phyloP scores from a whole-genome alignment of 2,797 vertebrate genomes.

The Cichlasoma orientale region DNA sequence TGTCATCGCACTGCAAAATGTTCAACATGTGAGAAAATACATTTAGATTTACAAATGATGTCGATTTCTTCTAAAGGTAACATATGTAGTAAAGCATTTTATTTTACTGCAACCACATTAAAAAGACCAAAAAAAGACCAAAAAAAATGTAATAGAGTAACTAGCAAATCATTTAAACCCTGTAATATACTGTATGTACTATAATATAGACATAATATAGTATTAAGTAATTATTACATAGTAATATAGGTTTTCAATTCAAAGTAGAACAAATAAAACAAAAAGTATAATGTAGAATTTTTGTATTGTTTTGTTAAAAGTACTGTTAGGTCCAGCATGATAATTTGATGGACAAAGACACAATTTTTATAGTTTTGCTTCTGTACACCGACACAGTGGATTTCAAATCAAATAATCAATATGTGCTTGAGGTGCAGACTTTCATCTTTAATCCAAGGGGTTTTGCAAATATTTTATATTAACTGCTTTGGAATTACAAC shows the following conservation, averaged over 20 bases:
- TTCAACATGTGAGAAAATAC: background rate
- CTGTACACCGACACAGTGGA: too few species aligned
- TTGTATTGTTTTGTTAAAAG: too few species aligned
- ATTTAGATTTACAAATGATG: background rate
- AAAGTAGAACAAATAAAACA: too few species aligned
- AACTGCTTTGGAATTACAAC: background rate
- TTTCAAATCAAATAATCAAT: too few species aligned
- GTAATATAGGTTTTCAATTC: background rate
- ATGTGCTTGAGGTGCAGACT: background rate
- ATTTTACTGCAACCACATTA: fast-evolving
- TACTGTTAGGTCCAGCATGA: too few species aligned
- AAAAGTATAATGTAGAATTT: too few species aligned
- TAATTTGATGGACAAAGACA: background rate
- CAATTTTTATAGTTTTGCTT: background rate
- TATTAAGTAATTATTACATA: background rate
- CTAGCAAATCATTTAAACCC: background rate
- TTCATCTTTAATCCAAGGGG: background rate
- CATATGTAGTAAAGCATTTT: background rate
- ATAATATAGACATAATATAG: background rate
- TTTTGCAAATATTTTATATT: background rate
- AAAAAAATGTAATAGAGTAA: background rate
- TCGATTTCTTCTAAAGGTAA: background rate
- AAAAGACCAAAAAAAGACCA: too few species aligned
- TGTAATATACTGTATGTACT: background rate
- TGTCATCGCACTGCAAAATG: background rate